Base-by-base conservation (phyloP, 2,113 vertebrate species). In the Trichechus manatus region DNA sequence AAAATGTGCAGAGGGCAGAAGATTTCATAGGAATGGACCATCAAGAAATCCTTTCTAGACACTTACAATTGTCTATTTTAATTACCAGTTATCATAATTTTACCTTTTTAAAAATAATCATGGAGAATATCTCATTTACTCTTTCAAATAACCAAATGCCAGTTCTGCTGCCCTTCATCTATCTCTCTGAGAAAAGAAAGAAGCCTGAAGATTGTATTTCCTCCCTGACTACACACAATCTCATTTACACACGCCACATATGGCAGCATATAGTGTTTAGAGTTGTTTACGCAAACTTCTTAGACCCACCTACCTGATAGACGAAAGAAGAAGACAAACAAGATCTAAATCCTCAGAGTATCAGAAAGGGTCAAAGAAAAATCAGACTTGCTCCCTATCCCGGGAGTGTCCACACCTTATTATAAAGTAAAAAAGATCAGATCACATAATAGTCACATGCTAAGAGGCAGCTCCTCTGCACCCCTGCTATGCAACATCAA, bases 1-100 rank as follows among this genome's bases (percentile, higher is more conserved):
- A 97, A 96, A 95, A 75, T 82, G 31, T 87, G 36, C 59, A 74
- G 50, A 96, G 6, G 19, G 36, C 68, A 87, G 59, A 95, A 25
- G 42, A 87, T 53, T 72, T 64, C 27, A 19, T 39, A 31, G 3
- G 23, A 96, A 81, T 5, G 56, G 17, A 53, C 15, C 78, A 81
- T 25, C 33, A 47, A 96, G 22, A 93, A 96, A 70, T 94, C 53
- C 85, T 84, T 59, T 93, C 44, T 77, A 85, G 72, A 50, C 6
- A 77, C 39, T 25, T 74, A 33, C 93, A 96, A 92, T 91, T 36
- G 13, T 70, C 22, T 47, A 1, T 84, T 74, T 94, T 91, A 87
- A 77, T 85, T 87, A 36, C 36, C n/a, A 75, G 6, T 29, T 93
- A 81, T 94, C 64, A 50, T 59, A 42, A 75, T 15, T 93, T 87